Percentiles rank a stretch among this genome's conserved stretches.
Evolutionary conservation across 2,113 vertebrate genomes (phyloP).

Genomic region (Athene noctua): DNA sequence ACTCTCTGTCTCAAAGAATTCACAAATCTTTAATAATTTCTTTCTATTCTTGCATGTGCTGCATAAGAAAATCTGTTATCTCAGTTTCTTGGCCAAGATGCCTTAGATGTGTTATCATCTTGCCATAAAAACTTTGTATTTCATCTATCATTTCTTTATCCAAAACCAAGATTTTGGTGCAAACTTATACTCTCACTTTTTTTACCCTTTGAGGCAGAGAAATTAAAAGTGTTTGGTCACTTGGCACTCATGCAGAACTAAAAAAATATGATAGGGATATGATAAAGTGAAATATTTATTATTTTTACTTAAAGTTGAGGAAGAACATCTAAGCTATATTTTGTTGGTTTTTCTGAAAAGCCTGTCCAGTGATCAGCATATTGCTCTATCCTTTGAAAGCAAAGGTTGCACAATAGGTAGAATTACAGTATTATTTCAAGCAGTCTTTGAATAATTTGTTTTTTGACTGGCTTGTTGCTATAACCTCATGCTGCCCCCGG

Average conservation of each 20-base stretch:
- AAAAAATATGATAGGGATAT: neutral
- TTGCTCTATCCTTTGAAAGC: neutral
- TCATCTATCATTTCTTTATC: neutral
- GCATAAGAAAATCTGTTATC: neutral
- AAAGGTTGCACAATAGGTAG: neutral
- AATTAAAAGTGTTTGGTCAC: neutral
- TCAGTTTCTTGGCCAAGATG: neutral
- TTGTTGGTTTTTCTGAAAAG: neutral
- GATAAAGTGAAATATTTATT: neutral
- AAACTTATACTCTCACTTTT: neutral
- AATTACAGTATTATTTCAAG: slow-evolving; percentile 27
- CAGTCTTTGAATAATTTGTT: slow-evolving; percentile 10
- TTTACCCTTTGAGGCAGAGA: neutral
- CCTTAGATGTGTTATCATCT: neutral
- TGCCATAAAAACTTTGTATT: neutral
- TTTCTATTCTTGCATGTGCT: neutral
- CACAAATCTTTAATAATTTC: neutral
- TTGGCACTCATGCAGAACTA: neutral
- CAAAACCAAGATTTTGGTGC: neutral
- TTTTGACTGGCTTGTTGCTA: slow-evolving; percentile 9
- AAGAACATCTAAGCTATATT: neutral
- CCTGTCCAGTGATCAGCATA: neutral
- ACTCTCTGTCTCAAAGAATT: neutral
- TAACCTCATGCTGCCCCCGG: neutral
- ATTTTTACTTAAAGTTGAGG: neutral